Conservation (phyloP, 2,797 vertebrate genomes). For the Prunella strophiata region DNA sequence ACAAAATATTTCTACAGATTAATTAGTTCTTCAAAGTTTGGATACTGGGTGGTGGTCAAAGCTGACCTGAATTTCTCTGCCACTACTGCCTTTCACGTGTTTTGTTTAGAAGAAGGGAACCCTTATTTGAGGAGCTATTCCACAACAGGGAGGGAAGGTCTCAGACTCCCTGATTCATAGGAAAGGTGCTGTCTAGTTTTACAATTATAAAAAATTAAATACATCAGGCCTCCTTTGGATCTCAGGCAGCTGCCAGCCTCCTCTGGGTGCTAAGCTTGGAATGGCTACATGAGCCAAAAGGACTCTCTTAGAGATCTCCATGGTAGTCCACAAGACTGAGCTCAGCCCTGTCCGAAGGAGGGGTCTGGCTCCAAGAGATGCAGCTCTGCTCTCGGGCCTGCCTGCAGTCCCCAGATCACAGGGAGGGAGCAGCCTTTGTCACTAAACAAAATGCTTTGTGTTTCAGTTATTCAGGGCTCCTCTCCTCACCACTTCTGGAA, state of each 20-base stretch:
- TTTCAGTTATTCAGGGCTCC: neutral
- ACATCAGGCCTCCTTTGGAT: neutral
- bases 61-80: neutral
- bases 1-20: neutral
- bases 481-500: neutral
- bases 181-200: neutral
- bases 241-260: neutral
- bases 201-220: neutral
- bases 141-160: neutral
- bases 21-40: neutral
- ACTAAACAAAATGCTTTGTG: neutral
- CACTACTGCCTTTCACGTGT: neutral
- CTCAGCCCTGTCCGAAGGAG: neutral
- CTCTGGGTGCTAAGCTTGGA: neutral
- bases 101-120: neutral
- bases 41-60: neutral
- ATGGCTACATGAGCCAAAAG: neutral
- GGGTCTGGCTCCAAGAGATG: neutral
- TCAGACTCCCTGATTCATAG: neutral
- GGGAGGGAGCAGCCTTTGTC: neutral
- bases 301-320: neutral
- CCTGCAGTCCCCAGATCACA: accelerated
- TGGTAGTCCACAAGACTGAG: neutral
- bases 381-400: neutral
- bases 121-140: neutral